These are phyloP conservation scores for Canis aureus DNA, from an alignment of 2,113 vertebrate genomes.

Conservation along the genomic window DNA sequence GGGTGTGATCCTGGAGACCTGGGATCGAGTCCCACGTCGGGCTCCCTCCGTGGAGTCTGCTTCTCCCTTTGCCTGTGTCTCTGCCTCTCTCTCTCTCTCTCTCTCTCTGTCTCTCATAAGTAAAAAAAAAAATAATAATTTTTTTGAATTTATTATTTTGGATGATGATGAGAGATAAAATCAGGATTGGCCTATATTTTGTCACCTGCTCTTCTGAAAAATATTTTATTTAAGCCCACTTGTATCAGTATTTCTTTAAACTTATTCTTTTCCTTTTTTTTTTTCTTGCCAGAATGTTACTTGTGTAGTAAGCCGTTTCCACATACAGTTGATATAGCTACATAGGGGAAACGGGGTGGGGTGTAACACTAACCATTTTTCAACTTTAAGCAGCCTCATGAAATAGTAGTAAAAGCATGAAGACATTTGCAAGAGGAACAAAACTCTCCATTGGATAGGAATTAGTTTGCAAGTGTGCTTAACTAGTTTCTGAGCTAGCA, in stretches of 20 bases:
- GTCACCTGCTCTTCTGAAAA: neutral
- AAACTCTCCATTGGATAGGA: neutral
- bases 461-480: slow-evolving; percentile 41
- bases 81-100: no score
- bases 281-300: neutral
- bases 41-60: no score
- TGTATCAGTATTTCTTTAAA: neutral
- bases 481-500: neutral
- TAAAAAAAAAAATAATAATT: no score
- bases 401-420: neutral
- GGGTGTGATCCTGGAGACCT: no score
- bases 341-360: neutral
- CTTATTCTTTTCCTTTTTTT: neutral
- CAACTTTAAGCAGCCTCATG: neutral
- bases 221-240: neutral
- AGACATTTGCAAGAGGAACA: neutral
- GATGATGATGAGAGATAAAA: slow-evolving; percentile 5
- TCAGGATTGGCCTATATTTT: neutral
- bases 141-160: slow-evolving; percentile 50
- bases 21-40: no score
- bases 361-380: neutral
- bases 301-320: neutral
- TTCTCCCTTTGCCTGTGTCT: no score
- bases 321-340: neutral
- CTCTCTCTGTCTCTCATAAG: no score